These are phyloP conservation scores for Scaptomyza cyrtandrae DNA, from an alignment of 2,888 invertebrate genomes.

Conservation along the genomic window DNA sequence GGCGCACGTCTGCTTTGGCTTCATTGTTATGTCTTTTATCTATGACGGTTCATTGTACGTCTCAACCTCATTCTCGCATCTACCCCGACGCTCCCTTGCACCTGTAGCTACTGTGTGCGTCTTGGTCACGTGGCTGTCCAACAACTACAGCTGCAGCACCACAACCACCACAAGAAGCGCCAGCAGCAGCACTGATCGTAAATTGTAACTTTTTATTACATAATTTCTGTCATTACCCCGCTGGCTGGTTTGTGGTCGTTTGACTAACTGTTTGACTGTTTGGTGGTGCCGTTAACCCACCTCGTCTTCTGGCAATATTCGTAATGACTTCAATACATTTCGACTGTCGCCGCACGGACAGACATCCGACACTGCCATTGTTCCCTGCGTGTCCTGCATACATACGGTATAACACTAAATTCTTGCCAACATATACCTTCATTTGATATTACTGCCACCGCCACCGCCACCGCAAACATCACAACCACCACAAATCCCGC, in stretches of 20 bases:
- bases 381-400: constrained; percentile 71
- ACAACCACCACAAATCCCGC: constrained; percentile 1
- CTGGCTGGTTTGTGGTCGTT: constrained; percentile 49
- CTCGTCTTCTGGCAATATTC: constrained; percentile 73
- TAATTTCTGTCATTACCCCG: constrained; percentile 82
- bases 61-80: not conserved
- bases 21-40: constrained; percentile 79
- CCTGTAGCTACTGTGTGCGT: constrained; percentile 57
- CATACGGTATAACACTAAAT: constrained; percentile 47
- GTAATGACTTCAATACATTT: constrained; percentile 79
- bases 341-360: constrained; percentile 71
- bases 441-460: not conserved
- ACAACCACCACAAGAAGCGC: not conserved
- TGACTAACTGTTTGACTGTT: constrained; percentile 42
- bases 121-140: constrained; percentile 66
- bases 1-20: constrained; percentile 75
- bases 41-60: constrained; percentile 79
- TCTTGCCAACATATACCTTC: not conserved
- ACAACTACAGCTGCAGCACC: constrained; percentile 14
- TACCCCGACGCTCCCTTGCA: constrained; percentile 24
- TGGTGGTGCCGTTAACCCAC: constrained; percentile 52
- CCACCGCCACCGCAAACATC: not conserved
- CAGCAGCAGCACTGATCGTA: constrained; percentile 67
- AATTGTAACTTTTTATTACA: constrained; percentile 83
- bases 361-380: constrained; percentile 49